Percentiles rank a stretch among this genome's conserved stretches.
Evolutionary conservation across 2,888 invertebrate species (phyloP).

Genomic region (Meandrusa payeni): DNA sequence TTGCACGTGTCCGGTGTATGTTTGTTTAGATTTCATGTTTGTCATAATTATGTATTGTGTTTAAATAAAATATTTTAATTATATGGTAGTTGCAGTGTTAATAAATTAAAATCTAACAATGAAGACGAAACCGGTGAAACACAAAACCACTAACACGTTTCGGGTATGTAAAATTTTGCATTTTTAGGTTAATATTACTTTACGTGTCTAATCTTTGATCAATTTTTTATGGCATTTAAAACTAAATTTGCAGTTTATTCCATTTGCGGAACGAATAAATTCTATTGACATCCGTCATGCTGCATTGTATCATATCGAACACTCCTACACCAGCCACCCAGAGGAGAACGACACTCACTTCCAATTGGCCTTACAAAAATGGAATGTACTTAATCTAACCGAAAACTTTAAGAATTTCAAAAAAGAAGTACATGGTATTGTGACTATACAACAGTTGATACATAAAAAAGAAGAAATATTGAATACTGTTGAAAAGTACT

Average conservation of each 20-base stretch:
- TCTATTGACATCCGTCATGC: constrained; percentile 90
- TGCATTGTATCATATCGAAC: constrained; percentile 91
- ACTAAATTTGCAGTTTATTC: constrained; percentile 85
- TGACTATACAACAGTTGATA: constrained; percentile 92
- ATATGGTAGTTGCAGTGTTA: constrained; percentile 4
- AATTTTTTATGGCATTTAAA: too few species aligned
- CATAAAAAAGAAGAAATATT: constrained; percentile 89
- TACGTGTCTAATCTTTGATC: too few species aligned
- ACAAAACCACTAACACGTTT: constrained; percentile 89
- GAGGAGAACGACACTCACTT: constrained; percentile 90
- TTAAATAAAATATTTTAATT: background rate
- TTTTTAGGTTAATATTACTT: constrained; percentile 25
- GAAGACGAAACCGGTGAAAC: constrained; percentile 87
- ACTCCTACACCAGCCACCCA: constrained; percentile 86
- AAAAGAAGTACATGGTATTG: constrained; percentile 86
- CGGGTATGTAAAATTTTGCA: constrained; percentile 82
- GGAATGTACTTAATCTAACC: constrained; percentile 93
- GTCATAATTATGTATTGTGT: background rate
- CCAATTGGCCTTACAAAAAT: constrained; percentile 90
- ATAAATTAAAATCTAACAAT: constrained; percentile 42
- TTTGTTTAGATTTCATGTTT: constrained; percentile 2
- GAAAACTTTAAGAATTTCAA: constrained; percentile 89
- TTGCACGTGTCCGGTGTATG: constrained; percentile 11
- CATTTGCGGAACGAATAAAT: constrained; percentile 92
- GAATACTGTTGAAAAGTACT: constrained; percentile 85